Conservation (phyloP, 2,113 vertebrate species). For the Thamnophis sirtalis region DNA sequence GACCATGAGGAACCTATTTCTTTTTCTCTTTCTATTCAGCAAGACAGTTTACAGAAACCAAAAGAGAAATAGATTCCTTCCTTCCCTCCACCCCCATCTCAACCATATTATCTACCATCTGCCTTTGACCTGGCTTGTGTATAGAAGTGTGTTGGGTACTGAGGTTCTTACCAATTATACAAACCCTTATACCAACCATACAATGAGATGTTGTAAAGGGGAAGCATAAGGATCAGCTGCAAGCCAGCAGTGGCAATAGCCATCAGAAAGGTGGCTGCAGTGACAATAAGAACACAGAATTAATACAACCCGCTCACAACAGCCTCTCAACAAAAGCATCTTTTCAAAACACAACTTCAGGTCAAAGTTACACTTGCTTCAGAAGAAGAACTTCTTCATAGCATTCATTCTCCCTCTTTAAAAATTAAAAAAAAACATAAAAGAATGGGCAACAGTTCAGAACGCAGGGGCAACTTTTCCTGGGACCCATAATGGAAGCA, state of each 20-base stretch:
- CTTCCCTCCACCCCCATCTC: background rate
- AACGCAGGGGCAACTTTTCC: background rate
- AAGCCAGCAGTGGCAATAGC: constrained; percentile 95
- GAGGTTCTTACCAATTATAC: constrained; percentile 95
- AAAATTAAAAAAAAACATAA: constrained; percentile 32
- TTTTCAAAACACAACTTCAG: constrained; percentile 36
- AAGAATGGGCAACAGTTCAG: constrained; percentile 43
- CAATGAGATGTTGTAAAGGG: constrained; percentile 99
- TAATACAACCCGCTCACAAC: constrained; percentile 81
- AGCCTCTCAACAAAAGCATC: constrained; percentile 39
- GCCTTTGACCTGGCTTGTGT: constrained; percentile 33
- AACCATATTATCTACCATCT: background rate
- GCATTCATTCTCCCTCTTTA: constrained; percentile 26
- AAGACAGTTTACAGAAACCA: constrained; percentile 9
- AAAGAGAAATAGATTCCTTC: background rate
- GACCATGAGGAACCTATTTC: background rate
- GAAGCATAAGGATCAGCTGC: constrained; percentile 98
- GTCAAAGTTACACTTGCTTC: constrained; percentile 31
- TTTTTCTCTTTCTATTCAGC: constrained; percentile 8
- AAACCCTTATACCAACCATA: constrained; percentile 99
- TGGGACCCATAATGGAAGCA: background rate
- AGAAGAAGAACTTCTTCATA: constrained; percentile 25
- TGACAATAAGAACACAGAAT: constrained; percentile 99
- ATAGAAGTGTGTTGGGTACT: constrained; percentile 37
- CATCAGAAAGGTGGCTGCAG: constrained; percentile 99